phyloP scores from a whole-genome alignment of 2,113 vertebrate species.

The Eptesicus fuscus region DNA sequence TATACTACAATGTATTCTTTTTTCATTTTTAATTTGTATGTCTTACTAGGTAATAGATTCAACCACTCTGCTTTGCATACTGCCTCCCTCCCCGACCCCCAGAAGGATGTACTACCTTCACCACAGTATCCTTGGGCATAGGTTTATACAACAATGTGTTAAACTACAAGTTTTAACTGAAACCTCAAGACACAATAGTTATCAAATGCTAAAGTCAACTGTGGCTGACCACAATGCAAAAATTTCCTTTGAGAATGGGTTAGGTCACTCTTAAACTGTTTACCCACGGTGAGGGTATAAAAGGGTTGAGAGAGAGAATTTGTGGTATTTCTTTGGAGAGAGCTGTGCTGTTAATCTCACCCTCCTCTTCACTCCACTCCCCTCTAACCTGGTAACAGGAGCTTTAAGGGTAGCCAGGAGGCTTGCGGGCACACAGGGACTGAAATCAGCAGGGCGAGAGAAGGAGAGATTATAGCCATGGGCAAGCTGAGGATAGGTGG shows the following conservation, averaged over 20 bases:
- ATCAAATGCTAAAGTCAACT: not conserved
- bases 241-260: not conserved
- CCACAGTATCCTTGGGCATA: not conserved
- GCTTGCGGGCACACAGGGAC: not conserved
- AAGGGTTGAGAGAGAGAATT: not conserved
- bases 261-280: not conserved
- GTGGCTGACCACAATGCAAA: not conserved
- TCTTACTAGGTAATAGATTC: not conserved
- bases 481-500: not conserved
- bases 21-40: not conserved
- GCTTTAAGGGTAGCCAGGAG: not conserved
- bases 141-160: not conserved
- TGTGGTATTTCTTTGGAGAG: not conserved
- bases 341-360: not conserved
- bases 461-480: not conserved
- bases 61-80: not conserved
- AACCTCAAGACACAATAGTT: not conserved
- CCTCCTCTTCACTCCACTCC: not conserved
- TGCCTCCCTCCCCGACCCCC: too few relatives aligned
- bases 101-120: not conserved
- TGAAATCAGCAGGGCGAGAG: not conserved
- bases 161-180: not conserved
- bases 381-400: not conserved
- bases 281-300: not conserved
- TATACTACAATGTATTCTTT: not conserved